Percentiles rank a stretch among this genome's conserved stretches.
Evolutionary conservation across 1,140 invertebrate genomes (phyloP).

Genomic region (Drosophila ercepeae): DNA sequence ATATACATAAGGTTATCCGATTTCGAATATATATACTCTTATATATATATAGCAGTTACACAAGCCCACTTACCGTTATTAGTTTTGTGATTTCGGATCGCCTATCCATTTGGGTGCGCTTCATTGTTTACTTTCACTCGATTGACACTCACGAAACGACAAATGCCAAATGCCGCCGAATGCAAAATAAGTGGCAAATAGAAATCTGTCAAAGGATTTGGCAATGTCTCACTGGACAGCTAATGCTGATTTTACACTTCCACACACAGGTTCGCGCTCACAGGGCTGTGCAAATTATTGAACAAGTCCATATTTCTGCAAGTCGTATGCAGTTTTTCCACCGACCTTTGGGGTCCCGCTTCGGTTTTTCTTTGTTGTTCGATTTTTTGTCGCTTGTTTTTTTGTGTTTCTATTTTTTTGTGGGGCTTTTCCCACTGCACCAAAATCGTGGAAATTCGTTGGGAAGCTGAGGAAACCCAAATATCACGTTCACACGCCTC

Average conservation of each 20-base stretch:
- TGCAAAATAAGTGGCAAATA: constrained; percentile 47
- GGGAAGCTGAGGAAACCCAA: constrained; percentile 13
- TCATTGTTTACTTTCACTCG: constrained; percentile 74
- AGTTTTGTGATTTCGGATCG: constrained; percentile 55
- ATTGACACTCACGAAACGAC: constrained; percentile 36
- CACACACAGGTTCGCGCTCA: constrained; percentile 17
- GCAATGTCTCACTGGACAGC: constrained; percentile 32
- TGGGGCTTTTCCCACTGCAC: constrained; percentile 39
- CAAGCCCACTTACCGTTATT: constrained; percentile 62
- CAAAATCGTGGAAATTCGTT: constrained; percentile 19
- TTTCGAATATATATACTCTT: background rate
- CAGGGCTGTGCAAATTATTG: constrained; percentile 32
- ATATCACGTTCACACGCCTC: constrained; percentile 83
- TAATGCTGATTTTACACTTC: constrained; percentile 21
- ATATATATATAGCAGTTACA: constrained; percentile 26
- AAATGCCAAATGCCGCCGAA: constrained; percentile 33
- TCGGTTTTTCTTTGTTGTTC: constrained; percentile 21
- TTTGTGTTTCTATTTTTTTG: constrained; percentile 4
- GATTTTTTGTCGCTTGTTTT: constrained; percentile 18
- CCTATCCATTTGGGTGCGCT: constrained; percentile 54
- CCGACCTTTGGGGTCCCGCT: constrained; percentile 41
- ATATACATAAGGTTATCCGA: background rate
- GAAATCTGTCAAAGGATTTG: constrained; percentile 50
- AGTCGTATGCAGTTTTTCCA: constrained; percentile 27
- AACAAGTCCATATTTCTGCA: constrained; percentile 53